A percentile compares a stretch with the other conserved stretches of the same genome.
Evolutionary conservation across 2,113 vertebrate species (phyloP).

Genomic region (Regulus satrapa): DNA sequence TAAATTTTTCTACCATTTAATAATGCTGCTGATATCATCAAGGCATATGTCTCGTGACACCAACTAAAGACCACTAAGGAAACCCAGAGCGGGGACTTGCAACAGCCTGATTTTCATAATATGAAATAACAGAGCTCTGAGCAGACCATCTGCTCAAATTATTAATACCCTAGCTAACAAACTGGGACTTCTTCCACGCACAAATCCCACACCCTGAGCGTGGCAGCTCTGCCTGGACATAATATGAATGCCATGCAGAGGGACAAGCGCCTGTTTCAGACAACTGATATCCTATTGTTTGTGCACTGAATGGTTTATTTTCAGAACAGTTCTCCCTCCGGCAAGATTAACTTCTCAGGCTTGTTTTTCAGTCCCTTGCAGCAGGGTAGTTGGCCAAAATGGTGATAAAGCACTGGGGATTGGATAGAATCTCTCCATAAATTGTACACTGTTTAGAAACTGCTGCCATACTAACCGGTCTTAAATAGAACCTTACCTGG

Average conservation of each 20-base stretch:
- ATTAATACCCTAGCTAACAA: neutral
- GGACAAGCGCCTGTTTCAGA: neutral
- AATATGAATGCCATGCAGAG: neutral
- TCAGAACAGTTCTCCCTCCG: neutral
- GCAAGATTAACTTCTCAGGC: slow-evolving; percentile 10
- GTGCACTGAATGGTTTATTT: slow-evolving; percentile 22
- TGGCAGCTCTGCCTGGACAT: neutral
- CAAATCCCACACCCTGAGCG: neutral
- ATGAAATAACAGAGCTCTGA: neutral
- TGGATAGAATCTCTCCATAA: neutral
- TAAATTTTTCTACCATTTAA: neutral
- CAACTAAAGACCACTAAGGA: neutral
- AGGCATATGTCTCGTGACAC: neutral
- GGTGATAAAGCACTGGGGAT: neutral
- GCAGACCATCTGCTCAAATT: neutral
- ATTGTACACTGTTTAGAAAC: neutral
- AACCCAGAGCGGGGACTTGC: neutral
- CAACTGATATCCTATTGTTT: neutral
- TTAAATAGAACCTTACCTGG: neutral
- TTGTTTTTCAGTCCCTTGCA: neutral
- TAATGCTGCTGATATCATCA: neutral
- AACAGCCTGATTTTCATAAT: neutral
- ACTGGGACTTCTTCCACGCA: neutral
- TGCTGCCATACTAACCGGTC: neutral
- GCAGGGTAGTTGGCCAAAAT: neutral